Conservation (phyloP, 2,113 vertebrate genomes). For the Cyanoliseus patagonus region DNA sequence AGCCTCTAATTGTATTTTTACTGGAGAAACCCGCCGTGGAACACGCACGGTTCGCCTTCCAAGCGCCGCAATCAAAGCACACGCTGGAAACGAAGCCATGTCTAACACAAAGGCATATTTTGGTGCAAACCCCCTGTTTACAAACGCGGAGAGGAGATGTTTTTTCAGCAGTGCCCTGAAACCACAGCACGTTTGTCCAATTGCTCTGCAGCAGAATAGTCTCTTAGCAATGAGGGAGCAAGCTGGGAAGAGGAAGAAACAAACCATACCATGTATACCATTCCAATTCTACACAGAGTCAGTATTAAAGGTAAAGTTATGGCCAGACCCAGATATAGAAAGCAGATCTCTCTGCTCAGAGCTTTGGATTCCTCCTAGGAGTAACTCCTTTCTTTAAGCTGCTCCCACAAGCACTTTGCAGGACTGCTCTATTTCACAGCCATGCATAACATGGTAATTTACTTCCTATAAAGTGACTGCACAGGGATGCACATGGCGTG, state of each 20-base stretch:
- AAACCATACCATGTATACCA: rapidly evolving
- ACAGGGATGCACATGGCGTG: rapidly evolving
- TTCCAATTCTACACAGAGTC: rapidly evolving
- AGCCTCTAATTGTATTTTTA: neutral
- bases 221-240: neutral
- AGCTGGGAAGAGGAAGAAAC: neutral
- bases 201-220: neutral
- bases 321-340: neutral
- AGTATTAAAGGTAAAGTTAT: neutral
- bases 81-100: neutral
- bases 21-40: neutral
- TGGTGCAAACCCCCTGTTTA: neutral
- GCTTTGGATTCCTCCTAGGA: no score
- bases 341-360: neutral
- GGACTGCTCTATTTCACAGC: neutral
- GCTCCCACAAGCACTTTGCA: neutral
- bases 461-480: neutral
- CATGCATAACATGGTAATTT: neutral
- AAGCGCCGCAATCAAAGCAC: neutral
- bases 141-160: neutral
- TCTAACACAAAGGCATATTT: neutral
- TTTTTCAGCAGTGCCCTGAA: neutral
- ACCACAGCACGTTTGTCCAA: neutral
- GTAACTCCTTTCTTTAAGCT: neutral
- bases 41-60: neutral